Percentiles rank a stretch among this genome's conserved stretches.
Evolutionary conservation across 2,797 vertebrate genomes (phyloP).

Genomic region (Enteromius radiatus): DNA sequence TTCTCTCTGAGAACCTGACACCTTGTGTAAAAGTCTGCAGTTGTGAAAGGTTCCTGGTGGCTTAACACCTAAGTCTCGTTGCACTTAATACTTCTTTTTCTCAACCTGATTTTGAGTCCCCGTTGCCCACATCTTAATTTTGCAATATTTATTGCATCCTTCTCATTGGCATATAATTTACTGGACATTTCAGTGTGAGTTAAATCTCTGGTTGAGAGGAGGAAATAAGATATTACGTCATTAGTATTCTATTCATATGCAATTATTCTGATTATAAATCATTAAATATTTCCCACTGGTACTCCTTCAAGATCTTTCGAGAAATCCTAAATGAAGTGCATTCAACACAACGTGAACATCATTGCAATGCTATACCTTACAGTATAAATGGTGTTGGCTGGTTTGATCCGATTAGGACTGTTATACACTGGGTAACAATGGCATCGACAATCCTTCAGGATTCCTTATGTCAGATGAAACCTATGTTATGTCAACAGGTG

Average conservation of each 20-base stretch:
- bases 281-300: neutral
- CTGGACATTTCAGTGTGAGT: neutral
- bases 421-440: neutral
- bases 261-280: neutral
- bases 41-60: neutral
- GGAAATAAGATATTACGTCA: neutral
- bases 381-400: neutral
- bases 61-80: neutral
- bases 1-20: neutral
- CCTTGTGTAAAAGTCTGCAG: neutral
- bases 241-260: neutral
- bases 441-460: neutral
- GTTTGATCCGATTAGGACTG: neutral
- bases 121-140: neutral
- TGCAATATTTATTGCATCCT: neutral
- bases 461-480: neutral
- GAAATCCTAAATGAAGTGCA: neutral
- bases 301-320: neutral
- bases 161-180: neutral
- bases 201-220: neutral
- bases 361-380: neutral
- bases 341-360: neutral
- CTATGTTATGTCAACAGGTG: conserved; percentile 72
- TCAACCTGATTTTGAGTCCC: neutral
- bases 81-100: neutral